These are phyloP conservation scores for Gobio occitaniae DNA, from an alignment of 2,797 vertebrate species.

Conservation along the genomic window DNA sequence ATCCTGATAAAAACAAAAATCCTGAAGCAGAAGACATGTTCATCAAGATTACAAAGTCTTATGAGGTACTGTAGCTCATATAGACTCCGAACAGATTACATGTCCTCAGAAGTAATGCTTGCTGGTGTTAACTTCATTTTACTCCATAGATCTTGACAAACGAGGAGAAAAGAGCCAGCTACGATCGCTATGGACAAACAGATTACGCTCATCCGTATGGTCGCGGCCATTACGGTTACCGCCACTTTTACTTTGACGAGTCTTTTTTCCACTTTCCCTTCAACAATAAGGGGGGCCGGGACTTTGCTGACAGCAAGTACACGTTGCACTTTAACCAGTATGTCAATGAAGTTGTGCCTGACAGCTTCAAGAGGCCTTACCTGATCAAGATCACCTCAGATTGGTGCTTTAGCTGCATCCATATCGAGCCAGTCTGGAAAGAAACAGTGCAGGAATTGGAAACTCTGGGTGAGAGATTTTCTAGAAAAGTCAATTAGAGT, in stretches of 20 bases:
- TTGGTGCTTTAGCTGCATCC: slow-evolving; percentile 98
- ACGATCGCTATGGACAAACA: slow-evolving; percentile 88
- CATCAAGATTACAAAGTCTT: slow-evolving; percentile 97
- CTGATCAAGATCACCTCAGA: slow-evolving; percentile 98
- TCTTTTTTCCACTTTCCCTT: slow-evolving; percentile 96
- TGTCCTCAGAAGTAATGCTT: not conserved
- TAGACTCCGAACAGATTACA: not conserved
- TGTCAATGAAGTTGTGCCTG: slow-evolving; percentile 87
- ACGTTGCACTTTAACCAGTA: slow-evolving; percentile 92
- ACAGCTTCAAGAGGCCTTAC: slow-evolving; percentile 92
- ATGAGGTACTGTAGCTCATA: slow-evolving; percentile 83
- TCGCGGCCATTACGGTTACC: slow-evolving; percentile 82
- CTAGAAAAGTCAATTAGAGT: not conserved
- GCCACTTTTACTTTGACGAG: slow-evolving; percentile 91
- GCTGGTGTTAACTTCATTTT: not conserved
- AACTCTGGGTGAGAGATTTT: slow-evolving; percentile 80
- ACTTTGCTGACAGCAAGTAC: slow-evolving; percentile 89
- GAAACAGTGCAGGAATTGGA: slow-evolving; percentile 94
- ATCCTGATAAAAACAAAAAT: slow-evolving; percentile 98
- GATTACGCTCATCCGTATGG: slow-evolving; percentile 86
- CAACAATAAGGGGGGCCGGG: slow-evolving; percentile 82
- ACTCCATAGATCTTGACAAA: slow-evolving; percentile 86
- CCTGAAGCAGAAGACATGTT: slow-evolving; percentile 95
- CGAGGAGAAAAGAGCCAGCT: slow-evolving; percentile 91
- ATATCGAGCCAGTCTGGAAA: slow-evolving; percentile 98